These are phyloP conservation scores for Eristalis pertinax DNA, from an alignment of 2,888 invertebrate species.

Conservation along the genomic window DNA sequence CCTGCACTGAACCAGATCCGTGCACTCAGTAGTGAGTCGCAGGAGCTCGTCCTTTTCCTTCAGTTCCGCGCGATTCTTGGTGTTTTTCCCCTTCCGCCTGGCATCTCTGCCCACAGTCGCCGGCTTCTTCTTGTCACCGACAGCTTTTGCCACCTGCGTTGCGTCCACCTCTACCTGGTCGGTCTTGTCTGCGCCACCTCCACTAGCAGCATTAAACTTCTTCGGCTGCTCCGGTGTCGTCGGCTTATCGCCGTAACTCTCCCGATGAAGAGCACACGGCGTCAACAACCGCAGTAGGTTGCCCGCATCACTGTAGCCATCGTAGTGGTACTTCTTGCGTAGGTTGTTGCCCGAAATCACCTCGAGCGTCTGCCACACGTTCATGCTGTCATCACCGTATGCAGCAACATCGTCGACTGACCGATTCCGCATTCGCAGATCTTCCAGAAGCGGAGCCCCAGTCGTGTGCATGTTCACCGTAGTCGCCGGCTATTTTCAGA, in stretches of 20 bases:
- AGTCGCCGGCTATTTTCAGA: conserved; percentile 20
- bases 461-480: conserved; percentile 29
- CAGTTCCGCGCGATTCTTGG: conserved; percentile 30
- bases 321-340: conserved; percentile 78
- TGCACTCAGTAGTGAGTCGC: conserved; percentile 76
- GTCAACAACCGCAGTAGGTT: conserved; percentile 77
- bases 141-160: neutral
- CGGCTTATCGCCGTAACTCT: conserved; percentile 77
- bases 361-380: conserved; percentile 80
- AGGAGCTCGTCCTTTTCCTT: conserved; percentile 75
- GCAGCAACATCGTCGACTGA: conserved; percentile 79
- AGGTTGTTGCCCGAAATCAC: conserved; percentile 77
- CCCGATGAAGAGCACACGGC: conserved; percentile 76
- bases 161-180: conserved; percentile 8
- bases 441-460: conserved; percentile 23
- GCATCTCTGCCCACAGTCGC: neutral
- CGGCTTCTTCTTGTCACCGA: conserved; percentile 10
- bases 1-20: conserved; percentile 80
- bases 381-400: conserved; percentile 79
- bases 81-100: neutral
- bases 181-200: neutral
- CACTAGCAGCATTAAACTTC: conserved; percentile 45
- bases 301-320: conserved; percentile 78
- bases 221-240: conserved; percentile 40
- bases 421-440: conserved; percentile 73